Evolutionary conservation across 2,888 invertebrate genomes (phyloP), one percentile per base, ranked within the genome.

Genomic region (Ormyrus nitidulus): DNA sequence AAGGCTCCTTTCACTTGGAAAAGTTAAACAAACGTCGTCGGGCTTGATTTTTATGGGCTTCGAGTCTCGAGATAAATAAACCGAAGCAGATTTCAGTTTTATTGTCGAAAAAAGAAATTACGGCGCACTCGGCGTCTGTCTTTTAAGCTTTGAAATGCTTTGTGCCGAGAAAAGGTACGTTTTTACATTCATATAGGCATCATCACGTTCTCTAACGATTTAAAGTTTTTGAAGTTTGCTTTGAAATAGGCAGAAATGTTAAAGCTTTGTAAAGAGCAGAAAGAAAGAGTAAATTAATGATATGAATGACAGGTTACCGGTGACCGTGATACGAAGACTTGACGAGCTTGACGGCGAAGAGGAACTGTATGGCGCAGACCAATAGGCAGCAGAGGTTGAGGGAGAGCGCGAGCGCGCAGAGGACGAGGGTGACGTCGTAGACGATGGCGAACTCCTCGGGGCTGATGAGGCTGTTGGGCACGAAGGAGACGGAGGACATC

Each of bases 301-400:
- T 19, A 59, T 19, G 2, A 56, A 56, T 10, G 5, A 6, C 48
- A 2, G 10, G 54, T 90, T 83, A 90, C 90, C 90, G 85, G 81
- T 89, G 85, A 82, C 88, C 90, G 81, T 90, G 89, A 87, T 96
- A 95, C 79, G 96, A 95, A 73, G 96, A 95, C 89, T 96, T 95
- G 88, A 97, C 95, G 91, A 98, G 93, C 92, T 97, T 97, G 85
- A 98, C 96, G 68, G 97, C 96, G 90, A 98, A 97, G 89, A 97
- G 93, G 92, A 97, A 97, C 92, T 98, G 98, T 89, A 97, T 96
- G 86, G 97, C 96, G 93, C 98, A 98, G 87, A 98, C 97, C 86
- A 98, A 93, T 81, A 98, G 93, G 90, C 98, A 98, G 92, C 97
- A 97, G 82, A 98, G 93, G 92, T 98, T 96, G 84, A 98, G 92